Evolutionary conservation across 2,888 invertebrate species (phyloP).

Genomic region (Serrognathus titanus): DNA sequence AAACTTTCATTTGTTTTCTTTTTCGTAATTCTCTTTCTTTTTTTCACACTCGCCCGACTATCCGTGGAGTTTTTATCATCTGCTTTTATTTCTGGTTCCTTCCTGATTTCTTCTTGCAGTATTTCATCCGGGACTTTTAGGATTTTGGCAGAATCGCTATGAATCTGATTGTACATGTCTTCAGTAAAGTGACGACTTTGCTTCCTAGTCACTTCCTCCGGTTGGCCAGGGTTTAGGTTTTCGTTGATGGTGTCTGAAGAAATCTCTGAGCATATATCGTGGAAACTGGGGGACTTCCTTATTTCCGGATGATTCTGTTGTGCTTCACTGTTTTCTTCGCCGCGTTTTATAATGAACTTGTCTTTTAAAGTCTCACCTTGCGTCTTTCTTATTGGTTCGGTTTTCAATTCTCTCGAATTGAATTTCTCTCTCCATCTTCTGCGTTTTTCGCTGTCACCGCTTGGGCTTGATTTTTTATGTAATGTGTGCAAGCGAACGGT

Average conservation of each 20-base stretch:
- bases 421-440: slow-evolving; percentile 63
- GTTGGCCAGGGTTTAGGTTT: slow-evolving; percentile 55
- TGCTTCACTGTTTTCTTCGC: slow-evolving; percentile 31
- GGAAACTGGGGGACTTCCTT: slow-evolving; percentile 50
- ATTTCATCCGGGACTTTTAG: slow-evolving; percentile 54
- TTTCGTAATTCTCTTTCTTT: slow-evolving; percentile 39
- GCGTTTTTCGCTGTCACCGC: slow-evolving; percentile 32
- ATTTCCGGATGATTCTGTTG: slow-evolving; percentile 6
- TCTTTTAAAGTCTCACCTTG: slow-evolving; percentile 70
- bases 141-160: slow-evolving; percentile 57
- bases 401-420: slow-evolving; percentile 54
- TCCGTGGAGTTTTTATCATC: slow-evolving; percentile 33
- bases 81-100: slow-evolving; percentile 29
- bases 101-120: slow-evolving; percentile 49
- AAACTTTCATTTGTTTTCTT: slow-evolving; percentile 38
- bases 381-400: slow-evolving; percentile 47
- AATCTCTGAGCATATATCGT: slow-evolving; percentile 55
- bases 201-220: slow-evolving; percentile 44
- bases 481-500: slow-evolving; percentile 73
- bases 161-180: slow-evolving; percentile 43
- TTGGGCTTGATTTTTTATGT: slow-evolving; percentile 38
- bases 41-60: slow-evolving; percentile 30
- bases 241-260: slow-evolving; percentile 53
- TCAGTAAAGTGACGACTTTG: slow-evolving; percentile 42
- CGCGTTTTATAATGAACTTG: slow-evolving; percentile 64